phyloP scores from a whole-genome alignment of 1,140 invertebrate genomes.

The Lamellibrachia luymesi region DNA sequence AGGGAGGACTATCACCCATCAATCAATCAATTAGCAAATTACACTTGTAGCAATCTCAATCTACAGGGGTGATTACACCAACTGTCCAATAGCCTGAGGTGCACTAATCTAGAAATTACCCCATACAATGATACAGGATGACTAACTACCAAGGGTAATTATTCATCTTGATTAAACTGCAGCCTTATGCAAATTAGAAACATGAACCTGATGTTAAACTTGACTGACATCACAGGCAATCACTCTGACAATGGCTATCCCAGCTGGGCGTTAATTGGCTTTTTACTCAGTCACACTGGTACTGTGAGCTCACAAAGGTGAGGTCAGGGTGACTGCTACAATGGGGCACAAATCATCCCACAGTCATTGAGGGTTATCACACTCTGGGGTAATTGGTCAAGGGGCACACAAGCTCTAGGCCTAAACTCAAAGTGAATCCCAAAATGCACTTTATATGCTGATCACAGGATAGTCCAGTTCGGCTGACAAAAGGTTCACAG shows the following conservation, averaged over 20 bases:
- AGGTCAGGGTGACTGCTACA: neutral
- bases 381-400: neutral
- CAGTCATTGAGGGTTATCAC: neutral
- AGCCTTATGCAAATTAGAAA: conserved; percentile 1
- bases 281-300: neutral
- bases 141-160: neutral
- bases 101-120: neutral
- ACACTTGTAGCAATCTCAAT: too few relatives aligned
- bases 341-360: neutral
- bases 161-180: neutral
- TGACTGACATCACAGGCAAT: neutral
- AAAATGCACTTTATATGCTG: too few relatives aligned
- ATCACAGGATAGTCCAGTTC: too few relatives aligned
- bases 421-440: too few relatives aligned
- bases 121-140: neutral
- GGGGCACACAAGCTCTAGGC: too few relatives aligned
- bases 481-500: too few relatives aligned
- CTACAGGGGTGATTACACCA: too few relatives aligned
- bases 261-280: neutral
- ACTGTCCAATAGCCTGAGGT: too few relatives aligned
- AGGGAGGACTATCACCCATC: too few relatives aligned
- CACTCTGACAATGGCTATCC: neutral
- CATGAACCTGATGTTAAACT: neutral
- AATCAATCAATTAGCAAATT: too few relatives aligned
- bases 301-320: neutral